Evolutionary conservation across 2,797 vertebrate species (phyloP).

Genomic region (Leptoclinus maculatus): DNA sequence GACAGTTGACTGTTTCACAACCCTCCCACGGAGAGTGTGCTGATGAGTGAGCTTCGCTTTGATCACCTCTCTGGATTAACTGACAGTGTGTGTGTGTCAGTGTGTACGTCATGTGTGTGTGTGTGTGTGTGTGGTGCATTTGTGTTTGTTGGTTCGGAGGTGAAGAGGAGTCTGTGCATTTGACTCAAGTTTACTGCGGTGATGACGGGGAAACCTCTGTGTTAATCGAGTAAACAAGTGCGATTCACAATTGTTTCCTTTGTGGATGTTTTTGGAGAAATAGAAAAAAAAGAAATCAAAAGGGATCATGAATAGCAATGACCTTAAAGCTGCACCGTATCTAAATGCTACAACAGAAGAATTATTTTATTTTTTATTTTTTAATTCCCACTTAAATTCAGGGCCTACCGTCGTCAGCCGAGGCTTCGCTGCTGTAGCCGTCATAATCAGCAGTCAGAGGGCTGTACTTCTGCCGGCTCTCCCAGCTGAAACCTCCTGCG

Average conservation of each 20-base stretch:
- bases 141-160: conserved; percentile 30
- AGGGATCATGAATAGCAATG: not conserved
- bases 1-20: conserved; percentile 75
- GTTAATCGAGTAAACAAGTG: not conserved
- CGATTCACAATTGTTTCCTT: not conserved
- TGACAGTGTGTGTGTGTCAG: conserved; percentile 52
- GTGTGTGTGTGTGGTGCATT: not conserved
- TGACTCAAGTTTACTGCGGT: conserved; percentile 24
- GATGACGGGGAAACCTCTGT: conserved; percentile 10
- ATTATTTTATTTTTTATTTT: not conserved
- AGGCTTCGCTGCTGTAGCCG: conserved; percentile 96
- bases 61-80: conserved; percentile 73
- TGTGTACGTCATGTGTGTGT: conserved; percentile 13
- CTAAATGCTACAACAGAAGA: not conserved
- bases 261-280: conserved; percentile 20
- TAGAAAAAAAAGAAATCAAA: not conserved
- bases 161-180: conserved; percentile 12
- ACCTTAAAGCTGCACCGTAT: not conserved
- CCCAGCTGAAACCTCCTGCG: conserved; percentile 91
- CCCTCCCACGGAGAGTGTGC: conserved; percentile 75
- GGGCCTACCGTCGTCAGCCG: conserved; percentile 91
- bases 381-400: not conserved
- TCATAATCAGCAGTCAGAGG: conserved; percentile 92
- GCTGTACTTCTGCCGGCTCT: conserved; percentile 94
- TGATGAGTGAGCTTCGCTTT: conserved; percentile 71